Conservation (phyloP, 2,888 invertebrate genomes). For the Drosophila engyochracea region DNA sequence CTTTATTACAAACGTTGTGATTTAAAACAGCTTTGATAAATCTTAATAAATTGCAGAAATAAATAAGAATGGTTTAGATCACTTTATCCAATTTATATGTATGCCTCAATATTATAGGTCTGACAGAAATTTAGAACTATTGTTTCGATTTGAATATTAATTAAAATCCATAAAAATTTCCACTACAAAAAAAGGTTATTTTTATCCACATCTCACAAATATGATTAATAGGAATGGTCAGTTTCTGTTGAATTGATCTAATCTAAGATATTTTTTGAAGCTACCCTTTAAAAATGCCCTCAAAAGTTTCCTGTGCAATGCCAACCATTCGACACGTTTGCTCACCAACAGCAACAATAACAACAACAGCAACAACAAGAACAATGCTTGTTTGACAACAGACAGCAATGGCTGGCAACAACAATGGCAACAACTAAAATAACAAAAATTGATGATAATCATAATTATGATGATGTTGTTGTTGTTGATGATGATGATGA, state of each 20-base stretch:
- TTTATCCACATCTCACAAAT: background rate
- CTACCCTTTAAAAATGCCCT: conserved; percentile 25
- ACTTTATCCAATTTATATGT: background rate
- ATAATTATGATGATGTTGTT: conserved; percentile 3
- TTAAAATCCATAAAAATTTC: background rate
- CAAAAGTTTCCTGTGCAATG: conserved; percentile 37
- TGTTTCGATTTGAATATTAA: background rate
- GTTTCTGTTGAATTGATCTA: conserved; percentile 19
- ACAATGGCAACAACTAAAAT: conserved; percentile 8
- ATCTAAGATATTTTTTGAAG: conserved; percentile 2
- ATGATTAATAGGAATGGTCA: background rate
- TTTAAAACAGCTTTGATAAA: background rate
- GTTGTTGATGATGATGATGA: conserved; percentile 10
- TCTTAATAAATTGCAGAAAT: background rate
- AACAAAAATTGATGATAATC: conserved; percentile 17
- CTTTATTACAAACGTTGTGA: background rate
- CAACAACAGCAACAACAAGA: conserved; percentile 6
- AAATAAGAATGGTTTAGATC: background rate
- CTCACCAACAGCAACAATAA: conserved; percentile 1
- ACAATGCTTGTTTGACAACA: background rate
- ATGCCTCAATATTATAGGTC: background rate
- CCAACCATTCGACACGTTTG: conserved; percentile 35
- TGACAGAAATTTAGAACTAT: background rate
- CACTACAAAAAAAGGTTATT: background rate
- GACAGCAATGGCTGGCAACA: conserved; percentile 10